These are phyloP conservation scores for Fistularia commersonii DNA, from an alignment of 2,797 vertebrate genomes.

Conservation along the genomic window DNA sequence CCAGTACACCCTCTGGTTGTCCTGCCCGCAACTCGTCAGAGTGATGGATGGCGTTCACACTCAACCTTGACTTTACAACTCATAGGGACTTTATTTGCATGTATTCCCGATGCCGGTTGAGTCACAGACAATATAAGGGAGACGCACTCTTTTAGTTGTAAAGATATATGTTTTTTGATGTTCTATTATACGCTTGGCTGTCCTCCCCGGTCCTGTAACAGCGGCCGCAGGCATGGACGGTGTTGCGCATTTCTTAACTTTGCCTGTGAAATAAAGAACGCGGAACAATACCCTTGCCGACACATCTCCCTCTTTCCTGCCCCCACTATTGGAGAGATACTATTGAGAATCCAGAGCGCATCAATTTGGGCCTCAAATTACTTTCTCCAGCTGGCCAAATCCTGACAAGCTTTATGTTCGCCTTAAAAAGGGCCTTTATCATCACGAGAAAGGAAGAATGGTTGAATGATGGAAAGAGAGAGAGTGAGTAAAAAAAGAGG, in stretches of 20 bases:
- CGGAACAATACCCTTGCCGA: slow-evolving; percentile 60
- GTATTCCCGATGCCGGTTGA: slow-evolving; percentile 51
- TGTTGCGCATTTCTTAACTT: slow-evolving; percentile 58
- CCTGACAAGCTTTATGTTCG: slow-evolving; percentile 72
- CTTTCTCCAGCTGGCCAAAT: slow-evolving; percentile 73
- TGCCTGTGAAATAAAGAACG: slow-evolving; percentile 61
- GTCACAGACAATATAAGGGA: slow-evolving; percentile 39
- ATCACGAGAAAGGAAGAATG: slow-evolving; percentile 61
- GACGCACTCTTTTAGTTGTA: slow-evolving; percentile 30
- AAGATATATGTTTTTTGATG: slow-evolving; percentile 47
- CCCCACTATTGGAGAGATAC: slow-evolving; percentile 61
- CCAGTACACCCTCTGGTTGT: slow-evolving; percentile 38
- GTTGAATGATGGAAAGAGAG: slow-evolving; percentile 42
- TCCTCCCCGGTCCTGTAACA: slow-evolving; percentile 12
- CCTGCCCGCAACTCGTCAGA: slow-evolving; percentile 36
- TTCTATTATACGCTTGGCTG: slow-evolving; percentile 61
- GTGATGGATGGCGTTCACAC: slow-evolving; percentile 63
- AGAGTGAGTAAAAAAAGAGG: slow-evolving; percentile 34
- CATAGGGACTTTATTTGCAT: slow-evolving; percentile 58
- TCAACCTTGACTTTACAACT: slow-evolving; percentile 54
- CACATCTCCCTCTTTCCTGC: slow-evolving; percentile 43
- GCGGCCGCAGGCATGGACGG: slow-evolving; percentile 18
- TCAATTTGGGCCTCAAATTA: slow-evolving; percentile 73
- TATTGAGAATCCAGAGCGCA: slow-evolving; percentile 63
- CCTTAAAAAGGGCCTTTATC: slow-evolving; percentile 70